These are phyloP conservation scores for Nomada ferruginata DNA, from an alignment of 2,888 invertebrate genomes.

Conservation along the genomic window DNA sequence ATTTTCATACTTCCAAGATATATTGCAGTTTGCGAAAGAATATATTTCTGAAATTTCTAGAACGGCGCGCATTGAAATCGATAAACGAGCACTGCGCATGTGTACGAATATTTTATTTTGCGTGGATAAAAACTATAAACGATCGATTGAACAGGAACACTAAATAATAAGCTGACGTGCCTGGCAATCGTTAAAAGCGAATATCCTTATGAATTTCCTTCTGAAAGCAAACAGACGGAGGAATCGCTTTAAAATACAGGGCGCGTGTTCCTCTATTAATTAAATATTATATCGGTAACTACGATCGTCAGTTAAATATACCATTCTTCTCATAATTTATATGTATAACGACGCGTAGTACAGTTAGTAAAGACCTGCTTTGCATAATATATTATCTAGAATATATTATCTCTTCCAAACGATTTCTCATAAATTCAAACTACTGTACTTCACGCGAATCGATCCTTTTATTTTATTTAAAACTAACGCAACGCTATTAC, in stretches of 20 bases:
- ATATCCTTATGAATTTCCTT: constrained; percentile 2
- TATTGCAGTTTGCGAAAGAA: background rate
- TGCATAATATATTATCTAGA: constrained; percentile 22
- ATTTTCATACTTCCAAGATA: background rate
- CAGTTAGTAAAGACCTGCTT: constrained; percentile 4
- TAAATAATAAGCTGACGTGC: background rate
- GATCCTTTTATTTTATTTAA: background rate
- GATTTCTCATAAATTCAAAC: constrained; percentile 3
- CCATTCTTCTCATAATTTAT: constrained; percentile 16
- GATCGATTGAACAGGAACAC: background rate
- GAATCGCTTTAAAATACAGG: background rate
- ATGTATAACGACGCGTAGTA: background rate
- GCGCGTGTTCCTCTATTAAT: background rate
- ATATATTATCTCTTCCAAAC: background rate
- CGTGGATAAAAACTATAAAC: constrained; percentile 12
- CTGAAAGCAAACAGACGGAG: constrained; percentile 16
- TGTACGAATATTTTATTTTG: background rate
- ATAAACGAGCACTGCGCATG: background rate
- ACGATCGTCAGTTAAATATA: constrained; percentile 10
- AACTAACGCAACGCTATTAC: too few relatives aligned
- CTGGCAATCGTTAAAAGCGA: background rate
- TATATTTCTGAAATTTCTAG: background rate
- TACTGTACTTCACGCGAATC: constrained; percentile 16
- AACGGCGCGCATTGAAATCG: background rate
- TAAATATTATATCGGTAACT: constrained; percentile 26